Conservation (phyloP, 2,113 vertebrate species). For the Galemys pyrenaicus region DNA sequence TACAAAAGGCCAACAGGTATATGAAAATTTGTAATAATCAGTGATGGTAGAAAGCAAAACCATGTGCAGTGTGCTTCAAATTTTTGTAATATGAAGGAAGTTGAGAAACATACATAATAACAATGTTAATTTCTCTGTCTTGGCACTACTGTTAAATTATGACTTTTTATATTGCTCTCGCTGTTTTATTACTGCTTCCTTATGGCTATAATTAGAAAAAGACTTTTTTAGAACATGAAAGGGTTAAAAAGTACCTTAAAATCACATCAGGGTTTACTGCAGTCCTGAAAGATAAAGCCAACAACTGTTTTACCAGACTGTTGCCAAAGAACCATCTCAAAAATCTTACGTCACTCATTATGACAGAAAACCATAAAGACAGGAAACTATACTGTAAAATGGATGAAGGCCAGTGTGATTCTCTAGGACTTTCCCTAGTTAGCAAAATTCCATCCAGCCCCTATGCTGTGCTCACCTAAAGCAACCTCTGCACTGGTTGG, state of each 20-base stretch:
- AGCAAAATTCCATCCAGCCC: background rate
- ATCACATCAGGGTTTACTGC: background rate
- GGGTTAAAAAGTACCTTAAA: constrained; percentile 22
- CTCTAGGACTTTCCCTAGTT: background rate
- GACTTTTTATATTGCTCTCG: background rate
- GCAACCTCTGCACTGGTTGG: background rate
- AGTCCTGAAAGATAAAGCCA: background rate
- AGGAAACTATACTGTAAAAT: background rate
- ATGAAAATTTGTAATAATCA: background rate
- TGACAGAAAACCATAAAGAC: background rate
- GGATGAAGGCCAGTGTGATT: background rate
- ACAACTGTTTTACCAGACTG: background rate
- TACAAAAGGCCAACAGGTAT: too few species aligned
- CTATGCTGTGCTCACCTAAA: background rate
- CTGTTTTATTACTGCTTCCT: background rate
- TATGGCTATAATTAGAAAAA: constrained; percentile 36
- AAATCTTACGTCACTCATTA: background rate
- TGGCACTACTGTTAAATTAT: background rate
- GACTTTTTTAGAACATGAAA: background rate
- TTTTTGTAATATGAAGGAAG: background rate
- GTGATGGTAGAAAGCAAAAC: background rate
- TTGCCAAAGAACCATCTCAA: background rate
- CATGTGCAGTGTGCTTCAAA: background rate
- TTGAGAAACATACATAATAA: background rate
- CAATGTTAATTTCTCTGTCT: background rate